Percentiles rank a stretch among this genome's conserved stretches.
Evolutionary conservation across 2,888 invertebrate species (phyloP).

Genomic region (Hyalella azteca): DNA sequence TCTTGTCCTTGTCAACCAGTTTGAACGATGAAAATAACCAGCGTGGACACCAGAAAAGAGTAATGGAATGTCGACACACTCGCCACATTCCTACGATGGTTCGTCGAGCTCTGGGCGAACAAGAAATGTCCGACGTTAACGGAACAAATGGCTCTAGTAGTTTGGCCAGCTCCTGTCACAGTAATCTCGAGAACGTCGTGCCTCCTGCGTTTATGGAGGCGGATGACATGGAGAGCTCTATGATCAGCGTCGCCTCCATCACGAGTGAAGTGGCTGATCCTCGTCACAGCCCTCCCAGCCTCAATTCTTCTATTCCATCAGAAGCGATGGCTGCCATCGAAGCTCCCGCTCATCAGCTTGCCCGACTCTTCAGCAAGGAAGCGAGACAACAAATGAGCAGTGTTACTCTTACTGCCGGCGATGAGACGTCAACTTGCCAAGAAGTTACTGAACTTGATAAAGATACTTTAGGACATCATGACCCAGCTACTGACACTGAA

Average conservation of each 20-base stretch:
- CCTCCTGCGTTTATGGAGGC: conserved; percentile 81
- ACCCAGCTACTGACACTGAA: conserved; percentile 69
- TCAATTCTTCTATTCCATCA: conserved; percentile 58
- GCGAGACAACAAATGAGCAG: conserved; percentile 51
- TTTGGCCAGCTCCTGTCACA: conserved; percentile 65
- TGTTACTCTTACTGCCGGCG: conserved; percentile 48
- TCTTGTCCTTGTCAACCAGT: conserved; percentile 54
- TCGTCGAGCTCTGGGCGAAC: conserved; percentile 73
- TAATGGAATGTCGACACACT: conserved; percentile 56
- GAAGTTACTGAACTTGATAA: conserved; percentile 70
- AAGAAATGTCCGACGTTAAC: conserved; percentile 33
- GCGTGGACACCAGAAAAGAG: conserved; percentile 21
- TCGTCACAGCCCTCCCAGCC: conserved; percentile 53
- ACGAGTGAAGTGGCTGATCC: conserved; percentile 75
- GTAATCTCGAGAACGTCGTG: conserved; percentile 79
- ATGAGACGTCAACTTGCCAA: conserved; percentile 70
- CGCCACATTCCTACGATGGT: conserved; percentile 73
- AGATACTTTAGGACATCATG: conserved; percentile 67
- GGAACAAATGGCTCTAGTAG: conserved; percentile 56
- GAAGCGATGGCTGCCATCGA: conserved; percentile 58
- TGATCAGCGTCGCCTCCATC: conserved; percentile 83
- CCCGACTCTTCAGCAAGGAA: conserved; percentile 50
- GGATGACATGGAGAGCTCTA: conserved; percentile 78
- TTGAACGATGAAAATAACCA: conserved; percentile 51
- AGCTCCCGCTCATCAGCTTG: conserved; percentile 57